These are phyloP conservation scores for Drosophila novamexicana DNA, from an alignment of 1,140 invertebrate species.

Conservation along the genomic window DNA sequence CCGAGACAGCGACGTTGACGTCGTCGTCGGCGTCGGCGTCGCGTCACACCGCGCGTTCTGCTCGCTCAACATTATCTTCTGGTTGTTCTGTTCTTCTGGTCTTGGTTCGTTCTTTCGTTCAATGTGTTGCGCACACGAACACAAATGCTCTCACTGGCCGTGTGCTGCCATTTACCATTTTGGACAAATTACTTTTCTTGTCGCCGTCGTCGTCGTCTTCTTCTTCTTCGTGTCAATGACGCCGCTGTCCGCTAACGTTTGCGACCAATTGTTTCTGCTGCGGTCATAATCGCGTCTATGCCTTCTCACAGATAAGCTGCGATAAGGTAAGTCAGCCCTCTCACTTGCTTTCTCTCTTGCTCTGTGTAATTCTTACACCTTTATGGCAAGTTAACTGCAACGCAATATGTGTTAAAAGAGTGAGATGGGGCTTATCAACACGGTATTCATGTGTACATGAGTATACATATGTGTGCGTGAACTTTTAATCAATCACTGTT, in stretches of 20 bases:
- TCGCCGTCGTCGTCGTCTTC: conserved; percentile 8
- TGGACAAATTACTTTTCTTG: conserved; percentile 63
- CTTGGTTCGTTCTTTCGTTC: conserved; percentile 37
- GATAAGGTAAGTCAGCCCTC: conserved; percentile 29
- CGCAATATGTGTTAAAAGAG: conserved; percentile 21
- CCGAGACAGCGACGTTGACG: conserved; percentile 22
- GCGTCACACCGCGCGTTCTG: conserved; percentile 46
- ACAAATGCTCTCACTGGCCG: conserved; percentile 19
- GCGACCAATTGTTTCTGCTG: conserved; percentile 8
- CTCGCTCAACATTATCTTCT: conserved; percentile 77
- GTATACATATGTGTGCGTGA: conserved; percentile 8
- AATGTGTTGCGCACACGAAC: conserved; percentile 32
- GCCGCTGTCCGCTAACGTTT: conserved; percentile 13
- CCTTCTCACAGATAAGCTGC: conserved; percentile 35
- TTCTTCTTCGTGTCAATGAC: conserved; percentile 42
- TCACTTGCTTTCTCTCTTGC: background rate
- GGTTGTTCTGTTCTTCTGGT: conserved; percentile 40
- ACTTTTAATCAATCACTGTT: conserved; percentile 36
- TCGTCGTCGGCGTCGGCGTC: background rate
- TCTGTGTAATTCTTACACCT: conserved; percentile 17
- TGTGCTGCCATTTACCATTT: conserved; percentile 60
- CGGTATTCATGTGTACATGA: background rate
- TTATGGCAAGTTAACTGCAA: conserved; percentile 23
- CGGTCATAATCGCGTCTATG: conserved; percentile 30
- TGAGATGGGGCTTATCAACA: background rate